Percentiles rank a stretch among this genome's conserved stretches.
These are phyloP conservation scores for Macquaria ambigua DNA, from an alignment of 2,113 vertebrate species.

Conservation along the genomic window DNA sequence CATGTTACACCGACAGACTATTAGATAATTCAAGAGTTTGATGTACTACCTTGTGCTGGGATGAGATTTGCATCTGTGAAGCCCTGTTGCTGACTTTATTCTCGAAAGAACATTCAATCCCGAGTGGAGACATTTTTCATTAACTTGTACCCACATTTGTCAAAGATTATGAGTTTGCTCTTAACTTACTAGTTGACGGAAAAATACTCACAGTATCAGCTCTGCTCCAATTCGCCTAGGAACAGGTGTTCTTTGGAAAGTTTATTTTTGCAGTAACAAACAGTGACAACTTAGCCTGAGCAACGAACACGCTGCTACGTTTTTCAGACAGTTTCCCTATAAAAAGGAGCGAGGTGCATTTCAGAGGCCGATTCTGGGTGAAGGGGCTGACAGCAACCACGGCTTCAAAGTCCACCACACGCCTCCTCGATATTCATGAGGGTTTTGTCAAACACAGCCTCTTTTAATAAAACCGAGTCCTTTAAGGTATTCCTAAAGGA, in stretches of 20 bases:
- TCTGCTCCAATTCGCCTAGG: not conserved
- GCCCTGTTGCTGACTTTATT: conserved; percentile 6
- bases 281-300: conserved; percentile 37
- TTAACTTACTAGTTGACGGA: not conserved
- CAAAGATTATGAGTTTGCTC: not conserved
- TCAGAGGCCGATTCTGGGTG: conserved; percentile 51
- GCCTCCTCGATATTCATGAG: conserved; percentile 4
- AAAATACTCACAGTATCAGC: not conserved
- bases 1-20: conserved; percentile 43
- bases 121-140: not conserved
- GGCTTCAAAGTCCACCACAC: conserved; percentile 47
- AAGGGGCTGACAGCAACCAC: conserved; percentile 63
- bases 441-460: conserved; percentile 29
- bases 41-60: conserved; percentile 5
- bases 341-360: conserved; percentile 49
- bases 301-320: conserved; percentile 31
- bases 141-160: not conserved
- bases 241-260: conserved; percentile 42
- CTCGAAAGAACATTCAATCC: not conserved
- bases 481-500: not conserved
- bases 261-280: conserved; percentile 57
- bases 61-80: conserved; percentile 18
- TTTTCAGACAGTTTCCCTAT: conserved; percentile 58
- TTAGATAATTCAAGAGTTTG: conserved; percentile 34
- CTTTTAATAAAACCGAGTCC: conserved; percentile 14